Percentiles rank a stretch among this genome's conserved stretches.
These are phyloP conservation scores for Anas platyrhynchos DNA, from an alignment of 2,113 vertebrate genomes.

Conservation along the genomic window DNA sequence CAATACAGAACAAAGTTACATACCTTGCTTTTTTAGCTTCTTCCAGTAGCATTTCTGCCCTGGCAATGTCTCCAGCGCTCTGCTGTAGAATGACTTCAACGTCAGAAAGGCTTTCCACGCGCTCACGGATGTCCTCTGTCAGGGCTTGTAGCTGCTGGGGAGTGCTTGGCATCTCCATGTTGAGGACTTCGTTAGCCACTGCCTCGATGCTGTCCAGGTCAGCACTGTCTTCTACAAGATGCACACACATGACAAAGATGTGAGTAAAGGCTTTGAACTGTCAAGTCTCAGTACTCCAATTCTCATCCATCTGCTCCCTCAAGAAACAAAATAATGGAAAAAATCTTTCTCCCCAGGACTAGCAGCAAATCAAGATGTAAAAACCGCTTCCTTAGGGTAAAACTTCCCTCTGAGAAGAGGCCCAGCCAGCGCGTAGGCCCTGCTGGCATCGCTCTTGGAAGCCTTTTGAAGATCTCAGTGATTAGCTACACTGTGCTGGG, in stretches of 20 bases:
- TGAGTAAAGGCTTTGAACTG: neutral
- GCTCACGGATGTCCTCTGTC: slow-evolving; percentile 89
- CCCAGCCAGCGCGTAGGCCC: neutral
- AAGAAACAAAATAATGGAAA: neutral
- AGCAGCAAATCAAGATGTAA: neutral
- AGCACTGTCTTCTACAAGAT: slow-evolving; percentile 87
- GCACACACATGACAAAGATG: neutral
- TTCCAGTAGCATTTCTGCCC: slow-evolving; percentile 87
- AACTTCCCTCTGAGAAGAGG: neutral
- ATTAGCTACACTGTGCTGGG: neutral
- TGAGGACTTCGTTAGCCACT: slow-evolving; percentile 92
- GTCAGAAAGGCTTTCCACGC: slow-evolving; percentile 90
- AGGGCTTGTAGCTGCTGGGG: slow-evolving; percentile 92
- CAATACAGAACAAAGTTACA: neutral
- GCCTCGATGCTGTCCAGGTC: slow-evolving; percentile 95
- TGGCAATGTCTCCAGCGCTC: slow-evolving; percentile 88
- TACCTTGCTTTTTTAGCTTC: slow-evolving; percentile 91
- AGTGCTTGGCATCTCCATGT: slow-evolving; percentile 96
- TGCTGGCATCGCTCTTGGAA: neutral
- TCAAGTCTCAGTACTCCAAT: neutral
- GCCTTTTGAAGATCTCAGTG: neutral
- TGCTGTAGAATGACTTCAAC: slow-evolving; percentile 92
- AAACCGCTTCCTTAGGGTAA: neutral
- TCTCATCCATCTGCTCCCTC: neutral
- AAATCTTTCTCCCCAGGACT: neutral